A percentile compares a stretch with the other conserved stretches of the same genome.
Evolutionary conservation across 2,113 vertebrate species (phyloP).

Genomic region (Himantopus leucocephalus): DNA sequence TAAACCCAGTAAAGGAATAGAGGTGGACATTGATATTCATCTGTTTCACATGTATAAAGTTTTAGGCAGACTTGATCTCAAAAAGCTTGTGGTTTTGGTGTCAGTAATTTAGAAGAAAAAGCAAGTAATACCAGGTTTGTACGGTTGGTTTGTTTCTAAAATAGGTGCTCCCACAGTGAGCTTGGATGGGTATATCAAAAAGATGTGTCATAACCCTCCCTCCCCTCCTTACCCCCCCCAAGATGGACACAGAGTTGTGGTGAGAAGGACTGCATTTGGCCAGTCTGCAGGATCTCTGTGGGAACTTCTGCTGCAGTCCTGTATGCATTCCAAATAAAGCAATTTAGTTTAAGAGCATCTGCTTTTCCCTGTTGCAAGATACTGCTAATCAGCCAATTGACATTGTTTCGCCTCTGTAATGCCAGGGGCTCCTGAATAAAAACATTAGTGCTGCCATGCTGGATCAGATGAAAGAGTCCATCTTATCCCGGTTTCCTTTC

Average conservation of each 20-base stretch:
- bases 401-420: conserved; percentile 27
- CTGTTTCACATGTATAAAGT: neutral
- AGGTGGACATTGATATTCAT: neutral
- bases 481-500: neutral
- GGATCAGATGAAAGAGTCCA: conserved; percentile 19
- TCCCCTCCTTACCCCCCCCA: rapidly evolving
- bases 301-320: conserved; percentile 42
- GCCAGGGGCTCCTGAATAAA: conserved; percentile 34
- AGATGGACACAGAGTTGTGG: neutral
- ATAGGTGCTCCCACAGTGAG: neutral
- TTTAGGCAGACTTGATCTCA: neutral
- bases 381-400: conserved; percentile 40
- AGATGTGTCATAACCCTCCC: neutral
- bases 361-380: conserved; percentile 51
- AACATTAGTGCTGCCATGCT: conserved; percentile 28
- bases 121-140: neutral
- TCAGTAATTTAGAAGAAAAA: neutral
- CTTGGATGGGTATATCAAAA: neutral
- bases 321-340: conserved; percentile 50
- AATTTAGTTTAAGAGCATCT: conserved; percentile 51
- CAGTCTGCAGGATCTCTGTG: conserved; percentile 7
- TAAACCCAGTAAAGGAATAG: neutral
- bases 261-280: neutral
- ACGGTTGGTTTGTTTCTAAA: conserved; percentile 6
- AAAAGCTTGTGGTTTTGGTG: neutral